Percentiles rank a stretch among this genome's conserved stretches.
Evolutionary conservation across 2,888 invertebrate genomes (phyloP).

Genomic region (Nymphalis c-album): DNA sequence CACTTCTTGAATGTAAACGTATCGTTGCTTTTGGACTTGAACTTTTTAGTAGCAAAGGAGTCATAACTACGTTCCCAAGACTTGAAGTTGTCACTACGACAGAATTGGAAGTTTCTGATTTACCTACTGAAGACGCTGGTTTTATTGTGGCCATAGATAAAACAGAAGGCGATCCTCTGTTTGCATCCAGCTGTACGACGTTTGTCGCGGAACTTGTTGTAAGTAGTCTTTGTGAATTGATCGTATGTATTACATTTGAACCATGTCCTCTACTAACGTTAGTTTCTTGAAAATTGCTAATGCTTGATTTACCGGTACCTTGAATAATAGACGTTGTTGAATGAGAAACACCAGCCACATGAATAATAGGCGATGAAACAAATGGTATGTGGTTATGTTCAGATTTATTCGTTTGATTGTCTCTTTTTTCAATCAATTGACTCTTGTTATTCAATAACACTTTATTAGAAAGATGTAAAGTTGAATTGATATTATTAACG

Average conservation of each 20-base stretch:
- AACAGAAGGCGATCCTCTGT: constrained; percentile 63
- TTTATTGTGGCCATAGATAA: constrained; percentile 67
- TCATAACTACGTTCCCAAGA: constrained; percentile 62
- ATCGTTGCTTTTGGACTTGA: constrained; percentile 49
- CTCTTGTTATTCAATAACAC: constrained; percentile 63
- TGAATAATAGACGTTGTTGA: constrained; percentile 62
- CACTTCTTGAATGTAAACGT: constrained; percentile 56
- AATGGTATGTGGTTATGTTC: constrained; percentile 61
- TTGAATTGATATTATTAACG: constrained; percentile 60
- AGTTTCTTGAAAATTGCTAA: constrained; percentile 60
- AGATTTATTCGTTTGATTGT: constrained; percentile 56
- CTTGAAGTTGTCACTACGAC: constrained; percentile 57
- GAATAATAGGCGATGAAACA: constrained; percentile 62
- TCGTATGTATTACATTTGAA: constrained; percentile 68
- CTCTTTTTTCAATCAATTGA: constrained; percentile 64
- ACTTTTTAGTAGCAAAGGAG: constrained; percentile 65
- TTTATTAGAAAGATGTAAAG: constrained; percentile 66
- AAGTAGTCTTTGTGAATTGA: constrained; percentile 64
- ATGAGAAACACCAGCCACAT: constrained; percentile 62
- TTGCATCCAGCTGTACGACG: constrained; percentile 63
- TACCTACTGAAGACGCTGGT: constrained; percentile 62
- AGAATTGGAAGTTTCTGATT: constrained; percentile 57
- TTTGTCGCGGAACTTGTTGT: constrained; percentile 60
- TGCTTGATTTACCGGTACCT: constrained; percentile 59
- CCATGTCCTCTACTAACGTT: constrained; percentile 57